These are phyloP conservation scores for human (Homo sapiens) DNA, from an alignment of 2,113 vertebrate genomes.

Conservation along the genomic window GRCh38 chr18:641501-642000, in stretches of 20 bases:
- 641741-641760: not conserved
- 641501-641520: constrained; percentile 72
- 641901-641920: constrained; percentile 1
- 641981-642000: not conserved
- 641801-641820: not conserved
- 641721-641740: not conserved
- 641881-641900: constrained; percentile 1
- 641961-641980: not conserved
- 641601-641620: not conserved
- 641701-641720: not conserved
- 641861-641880: not conserved
- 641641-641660: not conserved
- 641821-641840: not conserved
- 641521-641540: constrained; percentile 87
- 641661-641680: not conserved
- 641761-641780: constrained; percentile 7
- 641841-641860: not conserved
- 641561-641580: not conserved
- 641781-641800: not conserved
- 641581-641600: not conserved
- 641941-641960: not conserved
- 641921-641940: not conserved
- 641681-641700: not conserved
- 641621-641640: not conserved
- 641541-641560: constrained; percentile 77